Percentiles rank a stretch among this genome's conserved stretches.
These are phyloP conservation scores for Nesogale talazaci DNA, from an alignment of 2,113 vertebrate species.

Conservation along the genomic window DNA sequence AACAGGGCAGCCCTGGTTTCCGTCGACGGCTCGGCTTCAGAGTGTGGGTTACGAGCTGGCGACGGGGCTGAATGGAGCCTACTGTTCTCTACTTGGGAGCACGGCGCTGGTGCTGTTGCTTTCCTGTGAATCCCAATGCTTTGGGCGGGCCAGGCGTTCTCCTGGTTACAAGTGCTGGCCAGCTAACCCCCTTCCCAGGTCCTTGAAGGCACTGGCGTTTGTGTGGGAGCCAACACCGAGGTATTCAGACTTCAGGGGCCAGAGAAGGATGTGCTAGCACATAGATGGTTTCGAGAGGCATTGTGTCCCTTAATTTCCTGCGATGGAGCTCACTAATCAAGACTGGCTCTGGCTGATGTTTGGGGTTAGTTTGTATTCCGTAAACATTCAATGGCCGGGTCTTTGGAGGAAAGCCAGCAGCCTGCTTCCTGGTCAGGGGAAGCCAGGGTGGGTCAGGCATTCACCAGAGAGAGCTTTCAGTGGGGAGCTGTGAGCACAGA, in stretches of 20 bases:
- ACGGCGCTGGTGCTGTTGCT: background rate
- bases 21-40: background rate
- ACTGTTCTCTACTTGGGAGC: background rate
- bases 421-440: slow-evolving; percentile 34
- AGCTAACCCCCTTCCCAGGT: background rate
- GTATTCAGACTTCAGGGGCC: background rate
- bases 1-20: background rate
- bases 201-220: background rate
- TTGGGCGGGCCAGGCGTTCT: background rate
- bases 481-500: background rate
- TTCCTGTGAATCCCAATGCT: background rate
- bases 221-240: background rate
- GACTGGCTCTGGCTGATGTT: slow-evolving; percentile 23
- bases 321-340: slow-evolving; percentile 11
- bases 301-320: background rate
- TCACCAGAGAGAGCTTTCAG: background rate
- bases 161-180: background rate
- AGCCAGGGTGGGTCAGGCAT: background rate
- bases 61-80: background rate
- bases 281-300: slow-evolving; percentile 2
- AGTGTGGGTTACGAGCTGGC: background rate
- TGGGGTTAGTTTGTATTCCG: slow-evolving; percentile 37
- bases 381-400: slow-evolving; percentile 11
- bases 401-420: slow-evolving; percentile 49
- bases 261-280: background rate